Evolutionary conservation across 2,888 invertebrate genomes (phyloP), one percentile per base, ranked within the genome.

Genomic region (Itoplectis maculator): DNA sequence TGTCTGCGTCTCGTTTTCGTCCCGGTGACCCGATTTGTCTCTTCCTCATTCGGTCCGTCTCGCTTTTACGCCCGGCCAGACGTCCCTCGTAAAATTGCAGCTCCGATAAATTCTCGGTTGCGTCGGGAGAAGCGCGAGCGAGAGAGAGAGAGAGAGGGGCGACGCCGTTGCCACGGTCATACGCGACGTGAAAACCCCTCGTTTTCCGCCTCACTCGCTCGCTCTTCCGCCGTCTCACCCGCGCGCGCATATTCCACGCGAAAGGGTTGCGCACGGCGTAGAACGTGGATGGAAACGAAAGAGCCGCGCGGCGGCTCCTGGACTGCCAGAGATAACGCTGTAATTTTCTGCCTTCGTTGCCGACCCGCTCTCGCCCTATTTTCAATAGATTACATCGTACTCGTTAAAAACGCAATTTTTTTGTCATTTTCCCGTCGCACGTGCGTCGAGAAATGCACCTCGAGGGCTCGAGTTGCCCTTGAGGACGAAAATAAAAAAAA

Each of bases 21-120:
- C 76, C 66, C 66, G 37, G 65, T 72, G 72, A 76, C 81, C 81
- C 81, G 66, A 76, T 81, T 81, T 45, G 81, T 65, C 66, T 70
- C 56, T 59, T 76, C 56, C 70, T 65, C 63, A 63, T 80, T 79
- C 35, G 35, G n/a, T 18, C 37, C 56, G 61, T 81, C 76, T 15
- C 47, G n/a, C 70, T 76, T 72, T 72, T 70, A 45, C 76, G 66
- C 66, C 42, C 56, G 5, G 29, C 37, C 76, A 72, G 76, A 72
- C 66, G 61, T 68, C 45, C 49, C 73, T 81, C 76, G 76, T 76
- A 72, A 72, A 81, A 72, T 61, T 81, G 72, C 66, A 81, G 76
- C 59, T 56, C 37, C 76, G 66, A 81, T 81, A 81, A 81, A 81
- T 81, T 76, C 66, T 20, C 66, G 23, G 54, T 35, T 51, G 20